These are phyloP conservation scores for Bujurquina vittata DNA, from an alignment of 2,113 vertebrate species.

Conservation along the genomic window DNA sequence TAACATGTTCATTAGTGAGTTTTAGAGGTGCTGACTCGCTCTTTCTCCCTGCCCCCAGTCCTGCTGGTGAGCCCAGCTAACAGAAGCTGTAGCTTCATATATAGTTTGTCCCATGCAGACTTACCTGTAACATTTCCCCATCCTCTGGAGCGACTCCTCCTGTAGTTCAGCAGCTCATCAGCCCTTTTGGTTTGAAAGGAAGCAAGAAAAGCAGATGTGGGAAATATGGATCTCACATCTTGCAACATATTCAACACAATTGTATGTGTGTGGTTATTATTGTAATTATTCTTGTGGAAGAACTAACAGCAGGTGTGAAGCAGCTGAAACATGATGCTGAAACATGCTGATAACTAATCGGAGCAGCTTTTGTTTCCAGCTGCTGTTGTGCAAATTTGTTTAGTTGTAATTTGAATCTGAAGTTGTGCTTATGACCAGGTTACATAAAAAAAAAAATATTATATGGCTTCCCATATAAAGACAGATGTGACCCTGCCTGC, in stretches of 20 bases:
- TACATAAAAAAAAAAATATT: neutral
- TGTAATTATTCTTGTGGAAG: too few relatives aligned
- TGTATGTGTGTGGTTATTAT: neutral
- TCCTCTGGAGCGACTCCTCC: neutral
- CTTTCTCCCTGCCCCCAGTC: neutral
- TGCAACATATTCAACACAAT: neutral
- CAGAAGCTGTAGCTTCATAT: neutral
- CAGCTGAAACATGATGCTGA: neutral
- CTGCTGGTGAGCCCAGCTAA: neutral
- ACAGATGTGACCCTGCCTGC: neutral
- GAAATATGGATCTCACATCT: neutral
- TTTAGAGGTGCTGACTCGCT: neutral
- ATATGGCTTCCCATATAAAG: neutral
- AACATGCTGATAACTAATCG: neutral
- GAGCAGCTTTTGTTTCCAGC: too few relatives aligned
- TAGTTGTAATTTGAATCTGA: neutral
- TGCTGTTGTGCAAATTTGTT: neutral
- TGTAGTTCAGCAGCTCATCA: neutral
- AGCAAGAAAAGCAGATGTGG: neutral
- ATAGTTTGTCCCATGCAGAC: neutral
- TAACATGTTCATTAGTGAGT: conserved; percentile 4
- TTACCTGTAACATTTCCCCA: neutral
- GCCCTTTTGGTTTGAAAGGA: neutral
- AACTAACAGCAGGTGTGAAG: too few relatives aligned
- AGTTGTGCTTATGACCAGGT: neutral